Conservation (phyloP, 30 jellyfish, hydroid and myxozoan species). For the Rhopilema esculentum region DNA sequence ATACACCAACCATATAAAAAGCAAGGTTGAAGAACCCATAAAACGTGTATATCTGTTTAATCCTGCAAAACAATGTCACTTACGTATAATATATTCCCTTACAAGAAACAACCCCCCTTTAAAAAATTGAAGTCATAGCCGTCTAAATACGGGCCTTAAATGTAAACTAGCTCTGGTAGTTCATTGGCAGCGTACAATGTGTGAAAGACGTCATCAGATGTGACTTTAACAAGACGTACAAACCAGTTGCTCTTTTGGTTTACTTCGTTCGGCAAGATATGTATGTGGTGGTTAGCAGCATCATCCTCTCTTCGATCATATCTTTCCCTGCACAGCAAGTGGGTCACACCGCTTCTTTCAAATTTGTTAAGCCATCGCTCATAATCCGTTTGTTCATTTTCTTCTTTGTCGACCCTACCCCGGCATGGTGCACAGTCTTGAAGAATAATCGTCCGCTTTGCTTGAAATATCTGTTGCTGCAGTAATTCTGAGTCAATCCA, state of each 20-base stretch:
- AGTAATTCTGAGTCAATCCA: slow-evolving; percentile 74
- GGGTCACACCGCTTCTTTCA: slow-evolving; percentile 63
- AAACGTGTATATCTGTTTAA: neutral
- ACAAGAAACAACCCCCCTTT: neutral
- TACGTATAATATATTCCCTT: no score
- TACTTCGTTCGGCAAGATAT: slow-evolving; percentile 27
- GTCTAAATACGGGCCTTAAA: neutral
- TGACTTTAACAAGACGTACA: slow-evolving; percentile 50
- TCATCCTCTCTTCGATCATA: neutral
- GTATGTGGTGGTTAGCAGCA: neutral
- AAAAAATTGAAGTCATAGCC: neutral
- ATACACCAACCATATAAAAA: neutral
- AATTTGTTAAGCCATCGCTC: slow-evolving; percentile 30
- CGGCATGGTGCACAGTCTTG: slow-evolving; percentile 39
- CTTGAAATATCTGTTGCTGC: slow-evolving; percentile 70
- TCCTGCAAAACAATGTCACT: neutral
- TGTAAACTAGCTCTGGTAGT: slow-evolving; percentile 21
- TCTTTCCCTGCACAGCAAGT: slow-evolving; percentile 55
- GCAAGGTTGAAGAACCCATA: neutral
- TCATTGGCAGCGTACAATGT: neutral
- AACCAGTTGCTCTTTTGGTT: slow-evolving; percentile 4
- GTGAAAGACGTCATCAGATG: slow-evolving; percentile 54
- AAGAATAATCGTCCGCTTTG: slow-evolving; percentile 45
- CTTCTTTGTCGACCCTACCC: neutral
- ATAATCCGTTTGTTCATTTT: neutral